phyloP scores from a whole-genome alignment of 1,140 invertebrate genomes.

The Octopus sinensis region DNA sequence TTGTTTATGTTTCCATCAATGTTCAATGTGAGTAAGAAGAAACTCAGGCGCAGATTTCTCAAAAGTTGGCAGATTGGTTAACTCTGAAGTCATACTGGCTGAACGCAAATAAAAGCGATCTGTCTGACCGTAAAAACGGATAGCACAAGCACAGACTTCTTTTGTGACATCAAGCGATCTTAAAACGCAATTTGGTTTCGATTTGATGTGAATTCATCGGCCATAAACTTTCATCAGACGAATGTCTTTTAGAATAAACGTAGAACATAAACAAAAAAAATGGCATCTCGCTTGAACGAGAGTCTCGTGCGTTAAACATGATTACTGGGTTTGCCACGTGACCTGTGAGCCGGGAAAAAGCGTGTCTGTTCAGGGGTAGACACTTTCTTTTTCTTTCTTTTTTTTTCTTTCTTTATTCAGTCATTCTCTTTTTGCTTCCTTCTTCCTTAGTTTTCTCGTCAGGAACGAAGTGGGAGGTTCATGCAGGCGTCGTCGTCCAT shows the following conservation, averaged over 20 bases:
- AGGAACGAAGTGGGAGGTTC: too few relatives aligned
- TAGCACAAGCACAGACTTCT: not conserved
- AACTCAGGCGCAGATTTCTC: too few relatives aligned
- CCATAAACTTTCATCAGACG: slow-evolving; percentile 5
- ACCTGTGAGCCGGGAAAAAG: not conserved
- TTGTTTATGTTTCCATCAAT: not conserved
- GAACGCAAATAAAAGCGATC: not conserved
- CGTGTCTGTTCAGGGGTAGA: not conserved
- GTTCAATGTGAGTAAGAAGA: too few relatives aligned
- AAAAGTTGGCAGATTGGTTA: too few relatives aligned
- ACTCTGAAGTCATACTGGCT: not conserved
- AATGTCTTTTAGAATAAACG: not conserved
- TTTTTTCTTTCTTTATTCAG: not conserved
- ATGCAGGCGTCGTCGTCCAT: too few relatives aligned
- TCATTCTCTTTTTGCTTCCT: not conserved
- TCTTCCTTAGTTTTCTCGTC: not conserved
- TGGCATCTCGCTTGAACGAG: not conserved
- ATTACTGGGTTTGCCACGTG: not conserved
- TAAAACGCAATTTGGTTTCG: slow-evolving; percentile 9
- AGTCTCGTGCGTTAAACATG: not conserved
- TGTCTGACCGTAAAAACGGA: not conserved
- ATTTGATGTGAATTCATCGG: slow-evolving; percentile 5
- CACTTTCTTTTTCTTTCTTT: not conserved
- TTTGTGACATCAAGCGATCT: not conserved
- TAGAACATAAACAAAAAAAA: not conserved